Evolutionary conservation across 2,888 invertebrate genomes (phyloP), one percentile per base, ranked within the genome.

Genomic region (Drosophila lutescens): DNA sequence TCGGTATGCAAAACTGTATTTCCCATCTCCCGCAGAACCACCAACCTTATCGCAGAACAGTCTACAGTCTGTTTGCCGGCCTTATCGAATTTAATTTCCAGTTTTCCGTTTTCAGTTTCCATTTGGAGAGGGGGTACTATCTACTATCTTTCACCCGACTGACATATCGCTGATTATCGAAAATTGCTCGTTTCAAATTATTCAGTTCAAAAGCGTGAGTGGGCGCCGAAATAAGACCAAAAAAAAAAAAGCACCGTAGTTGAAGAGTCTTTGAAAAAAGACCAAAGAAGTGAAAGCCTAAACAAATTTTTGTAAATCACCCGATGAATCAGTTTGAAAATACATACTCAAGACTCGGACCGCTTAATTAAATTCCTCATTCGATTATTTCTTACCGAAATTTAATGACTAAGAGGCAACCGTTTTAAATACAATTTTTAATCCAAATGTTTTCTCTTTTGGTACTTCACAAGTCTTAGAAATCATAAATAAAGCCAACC

Each of bases 51-150:
- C 44, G n/a, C 17, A 10, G 10, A 10, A 12, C 26, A 26, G 20
- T 20, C 26, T 26, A 26, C 13, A 1, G 34, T 59, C 59, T 34
- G 59, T 58, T 23, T 58, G 59, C 40, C 32, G 3, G 32, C 44
- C 67, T 66, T 66, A 66, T 66, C 65, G 54, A 54, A 46, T 26
- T 54, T 34, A 54, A 51, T 65, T 65, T 65, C 43, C 66, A 65
- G 15, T 38, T 17, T 38, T 50, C 51, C 23, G 43, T 30, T 50
- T 36, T 26, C 26, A 26, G 26, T 26, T 26, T 26, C 5, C 34
- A 47, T 20, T 46, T 41, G 40, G 44, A 38, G 44, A 38, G 54
- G 36, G 32, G 68, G 30, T 0, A n/a, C n/a, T n/a, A n/a, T n/a
- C n/a, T 8, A 30, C 38, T 47, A 47, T 67, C 54, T 54, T 26